Base-by-base conservation (phyloP, 2,113 vertebrate species). In the Pygoscelis antarcticus region DNA sequence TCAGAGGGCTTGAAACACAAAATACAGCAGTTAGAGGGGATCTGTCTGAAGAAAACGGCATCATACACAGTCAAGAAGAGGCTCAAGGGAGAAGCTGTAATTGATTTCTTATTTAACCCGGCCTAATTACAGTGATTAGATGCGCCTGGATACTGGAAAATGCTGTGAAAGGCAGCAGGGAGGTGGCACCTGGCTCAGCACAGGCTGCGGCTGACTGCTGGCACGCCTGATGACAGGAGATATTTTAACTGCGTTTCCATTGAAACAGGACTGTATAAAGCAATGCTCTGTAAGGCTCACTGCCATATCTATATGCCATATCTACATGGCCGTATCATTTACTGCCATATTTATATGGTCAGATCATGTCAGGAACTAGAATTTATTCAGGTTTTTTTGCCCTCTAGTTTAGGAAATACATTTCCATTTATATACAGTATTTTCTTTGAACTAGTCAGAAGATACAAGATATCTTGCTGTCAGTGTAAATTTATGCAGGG, bases 111-210 rank as follows among this genome's bases (percentile, higher is more conserved):
- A 58, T 34, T 79, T 93, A 80, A 89, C 5, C 6, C 0, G 0
- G 32, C 40, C 44, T 76, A 83, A 91, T 86, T 86, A 47, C 2
- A 2, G 19, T 32, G 36, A 75, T 60, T 69, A 60, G 10, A 32
- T 82, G 54, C 0, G 3, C 14, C 40, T 89, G 65, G 60, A 23
- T 49, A 26, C 36, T 26, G 29, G 61, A 0, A 2, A 90, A 52
- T 0, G 3, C 27, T 18, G 42, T 26, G 51, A 74, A 54, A 25
- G 42, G 46, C 14, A 40, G 32, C 0, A 0, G n/a, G 70, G 52
- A 78, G 25, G 15, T 36, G 64, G 26, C 1, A 2, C 27, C 23
- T 44, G 30, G 12, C 6, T 54, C 42, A 42, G 54, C 51, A 27
- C 1, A 4, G 42, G 40, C 49, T 60, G 62, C 51, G 49, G 61